Conservation (phyloP, 2,797 vertebrate genomes). For the Morelia viridis region DNA sequence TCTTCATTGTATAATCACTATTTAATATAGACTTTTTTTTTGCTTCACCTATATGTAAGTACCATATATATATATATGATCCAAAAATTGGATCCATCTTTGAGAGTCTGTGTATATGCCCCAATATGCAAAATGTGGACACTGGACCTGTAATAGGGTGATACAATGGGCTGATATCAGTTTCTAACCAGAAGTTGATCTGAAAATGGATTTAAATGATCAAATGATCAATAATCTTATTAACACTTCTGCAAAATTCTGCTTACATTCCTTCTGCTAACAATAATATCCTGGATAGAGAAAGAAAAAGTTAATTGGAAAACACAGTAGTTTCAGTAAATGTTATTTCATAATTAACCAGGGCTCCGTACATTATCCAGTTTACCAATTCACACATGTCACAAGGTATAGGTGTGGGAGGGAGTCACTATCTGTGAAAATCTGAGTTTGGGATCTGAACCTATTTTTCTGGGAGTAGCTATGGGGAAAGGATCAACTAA, state of each 20-base stretch:
- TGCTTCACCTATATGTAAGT: background rate
- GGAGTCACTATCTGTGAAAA: background rate
- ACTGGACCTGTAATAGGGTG: background rate
- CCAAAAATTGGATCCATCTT: background rate
- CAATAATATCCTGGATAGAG: background rate
- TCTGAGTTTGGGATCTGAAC: constrained; percentile 1
- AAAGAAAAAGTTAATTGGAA: background rate
- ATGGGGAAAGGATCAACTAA: background rate
- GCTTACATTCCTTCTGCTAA: background rate
- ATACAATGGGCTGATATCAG: background rate
- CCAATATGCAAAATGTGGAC: background rate
- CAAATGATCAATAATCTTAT: background rate
- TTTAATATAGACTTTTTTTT: background rate
- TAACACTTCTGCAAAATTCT: background rate
- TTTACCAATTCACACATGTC: background rate
- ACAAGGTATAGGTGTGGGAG: background rate
- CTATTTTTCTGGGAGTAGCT: background rate
- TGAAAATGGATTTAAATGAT: background rate
- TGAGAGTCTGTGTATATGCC: background rate
- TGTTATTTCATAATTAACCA: background rate
- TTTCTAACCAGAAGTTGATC: background rate
- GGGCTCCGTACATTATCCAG: background rate
- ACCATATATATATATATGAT: background rate
- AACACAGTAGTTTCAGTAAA: background rate
- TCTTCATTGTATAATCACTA: background rate